Evolutionary conservation across 2,797 vertebrate genomes (phyloP).

Genomic region (Astyanax mexicanus): DNA sequence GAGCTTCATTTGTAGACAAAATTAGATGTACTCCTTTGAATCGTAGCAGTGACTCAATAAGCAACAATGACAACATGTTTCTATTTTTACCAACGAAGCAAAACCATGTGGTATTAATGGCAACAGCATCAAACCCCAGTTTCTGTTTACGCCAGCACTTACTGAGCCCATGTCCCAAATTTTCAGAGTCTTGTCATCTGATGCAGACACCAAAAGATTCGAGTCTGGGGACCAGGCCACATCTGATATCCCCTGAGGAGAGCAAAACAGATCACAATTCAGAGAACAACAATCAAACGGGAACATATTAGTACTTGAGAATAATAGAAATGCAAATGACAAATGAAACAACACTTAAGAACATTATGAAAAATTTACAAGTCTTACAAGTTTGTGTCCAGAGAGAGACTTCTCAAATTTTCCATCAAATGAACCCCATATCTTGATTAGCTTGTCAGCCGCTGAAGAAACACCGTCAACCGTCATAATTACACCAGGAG

Average conservation of each 20-base stretch:
- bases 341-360: not conserved
- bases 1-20: not conserved
- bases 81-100: not conserved
- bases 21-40: not conserved
- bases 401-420: conserved; percentile 98
- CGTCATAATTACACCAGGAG: too few relatives aligned
- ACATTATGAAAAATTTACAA: not conserved
- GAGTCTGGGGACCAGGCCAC: conserved; percentile 98
- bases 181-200: conserved; percentile 97
- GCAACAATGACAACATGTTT: not conserved
- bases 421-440: conserved; percentile 95
- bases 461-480: conserved; percentile 76
- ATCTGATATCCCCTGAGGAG: conserved; percentile 91
- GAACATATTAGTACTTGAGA: too few relatives aligned
- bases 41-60: too few relatives aligned
- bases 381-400: conserved; percentile 95
- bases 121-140: not conserved
- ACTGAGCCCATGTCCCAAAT: conserved; percentile 98
- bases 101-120: not conserved
- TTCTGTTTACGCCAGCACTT: conserved; percentile 50
- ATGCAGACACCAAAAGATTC: conserved; percentile 95
- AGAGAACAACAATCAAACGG: not conserved
- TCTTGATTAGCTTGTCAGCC: conserved; percentile 97
- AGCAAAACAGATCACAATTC: not conserved
- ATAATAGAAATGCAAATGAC: not conserved